phyloP scores from a whole-genome alignment of 2,113 vertebrate species.

The Tapirus terrestris region DNA sequence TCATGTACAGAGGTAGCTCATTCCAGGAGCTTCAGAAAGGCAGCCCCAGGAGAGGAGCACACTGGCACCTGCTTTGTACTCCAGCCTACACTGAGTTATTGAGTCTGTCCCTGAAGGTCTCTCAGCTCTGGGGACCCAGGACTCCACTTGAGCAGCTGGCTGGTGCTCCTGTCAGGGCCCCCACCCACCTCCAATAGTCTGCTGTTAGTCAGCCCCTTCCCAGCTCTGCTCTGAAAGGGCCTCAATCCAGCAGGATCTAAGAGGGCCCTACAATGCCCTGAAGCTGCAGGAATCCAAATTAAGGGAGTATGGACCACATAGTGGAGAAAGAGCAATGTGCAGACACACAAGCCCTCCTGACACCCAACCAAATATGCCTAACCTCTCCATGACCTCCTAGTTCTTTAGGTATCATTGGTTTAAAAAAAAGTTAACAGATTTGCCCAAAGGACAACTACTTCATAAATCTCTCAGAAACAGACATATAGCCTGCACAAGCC shows the following conservation, averaged over 20 bases:
- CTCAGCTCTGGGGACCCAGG: neutral
- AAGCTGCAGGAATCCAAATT: neutral
- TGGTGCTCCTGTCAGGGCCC: neutral
- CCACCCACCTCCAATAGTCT: neutral
- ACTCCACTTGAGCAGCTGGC: neutral
- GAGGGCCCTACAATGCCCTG: neutral
- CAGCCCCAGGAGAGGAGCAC: neutral
- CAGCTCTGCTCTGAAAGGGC: neutral
- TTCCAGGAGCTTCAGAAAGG: neutral
- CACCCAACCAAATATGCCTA: neutral
- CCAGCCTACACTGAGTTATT: neutral
- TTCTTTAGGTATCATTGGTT: neutral
- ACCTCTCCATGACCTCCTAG: neutral
- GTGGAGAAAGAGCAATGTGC: neutral
- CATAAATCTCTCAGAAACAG: constrained; percentile 7
- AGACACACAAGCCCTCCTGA: neutral
- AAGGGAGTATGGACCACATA: neutral
- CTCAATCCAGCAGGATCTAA: neutral
- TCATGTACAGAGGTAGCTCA: neutral
- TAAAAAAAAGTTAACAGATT: neutral
- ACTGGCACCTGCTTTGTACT: no score
- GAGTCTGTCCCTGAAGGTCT: neutral
- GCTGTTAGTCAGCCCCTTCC: neutral
- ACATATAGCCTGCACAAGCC: neutral
- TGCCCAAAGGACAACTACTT: neutral